These are phyloP conservation scores for Daktulosphaira vitifoliae DNA, from an alignment of 1,140 invertebrate genomes.

Conservation along the genomic window DNA sequence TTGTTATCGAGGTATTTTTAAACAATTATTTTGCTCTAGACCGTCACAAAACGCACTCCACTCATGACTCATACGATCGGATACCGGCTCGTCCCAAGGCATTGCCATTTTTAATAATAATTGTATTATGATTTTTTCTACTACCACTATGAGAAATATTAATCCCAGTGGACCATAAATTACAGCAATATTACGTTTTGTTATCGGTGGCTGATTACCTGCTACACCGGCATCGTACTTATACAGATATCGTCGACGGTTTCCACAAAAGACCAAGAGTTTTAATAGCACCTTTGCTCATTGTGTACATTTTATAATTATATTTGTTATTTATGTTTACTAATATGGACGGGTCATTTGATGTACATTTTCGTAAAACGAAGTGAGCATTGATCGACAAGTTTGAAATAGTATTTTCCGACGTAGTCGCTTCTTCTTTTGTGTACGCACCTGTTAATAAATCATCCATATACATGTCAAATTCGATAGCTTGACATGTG, in stretches of 20 bases:
- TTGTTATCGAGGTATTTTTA: slow-evolving; percentile 36
- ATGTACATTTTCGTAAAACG: too few relatives aligned
- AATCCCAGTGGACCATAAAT: slow-evolving; percentile 45
- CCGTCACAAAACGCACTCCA: slow-evolving; percentile 36
- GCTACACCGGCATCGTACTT: too few relatives aligned
- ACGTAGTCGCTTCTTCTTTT: too few relatives aligned
- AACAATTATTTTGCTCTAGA: slow-evolving; percentile 17
- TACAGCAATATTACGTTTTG: slow-evolving; percentile 37
- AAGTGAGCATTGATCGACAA: too few relatives aligned
- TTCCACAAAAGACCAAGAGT: slow-evolving; percentile 35
- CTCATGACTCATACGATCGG: slow-evolving; percentile 34
- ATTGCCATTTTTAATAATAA: slow-evolving; percentile 39
- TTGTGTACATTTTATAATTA: too few relatives aligned
- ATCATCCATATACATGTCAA: too few relatives aligned
- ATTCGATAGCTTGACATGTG: too few relatives aligned
- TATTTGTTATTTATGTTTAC: too few relatives aligned
- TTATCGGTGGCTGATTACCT: background rate
- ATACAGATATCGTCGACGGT: slow-evolving; percentile 32
- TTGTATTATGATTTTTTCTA: slow-evolving; percentile 44
- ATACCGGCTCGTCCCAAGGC: slow-evolving; percentile 42
- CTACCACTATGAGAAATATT: slow-evolving; percentile 40
- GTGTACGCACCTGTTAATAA: slow-evolving; percentile 2
- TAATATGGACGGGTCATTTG: too few relatives aligned
- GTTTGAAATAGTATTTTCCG: too few relatives aligned
- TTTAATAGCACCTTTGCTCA: slow-evolving; percentile 17